These are phyloP conservation scores for Aleiodes testaceus DNA, from an alignment of 2,888 invertebrate genomes.

Conservation along the genomic window DNA sequence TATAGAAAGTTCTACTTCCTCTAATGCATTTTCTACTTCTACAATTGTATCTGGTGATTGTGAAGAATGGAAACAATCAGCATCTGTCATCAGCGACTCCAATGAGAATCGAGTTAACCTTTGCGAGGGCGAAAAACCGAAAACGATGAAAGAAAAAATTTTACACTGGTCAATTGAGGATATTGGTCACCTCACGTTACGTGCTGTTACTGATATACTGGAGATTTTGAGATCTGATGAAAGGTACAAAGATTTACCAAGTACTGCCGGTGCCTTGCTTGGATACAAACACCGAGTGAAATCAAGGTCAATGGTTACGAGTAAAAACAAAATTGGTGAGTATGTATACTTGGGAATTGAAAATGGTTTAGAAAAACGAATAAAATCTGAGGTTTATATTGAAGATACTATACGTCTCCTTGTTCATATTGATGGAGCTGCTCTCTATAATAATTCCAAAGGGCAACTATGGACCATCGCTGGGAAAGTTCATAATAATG, in stretches of 20 bases:
- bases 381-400: conserved; percentile 6
- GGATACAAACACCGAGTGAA: neutral
- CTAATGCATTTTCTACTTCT: too few relatives aligned
- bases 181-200: neutral
- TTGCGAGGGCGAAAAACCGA: too few relatives aligned
- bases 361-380: conserved; percentile 30
- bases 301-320: conserved; percentile 13
- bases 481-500: conserved; percentile 14
- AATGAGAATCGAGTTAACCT: too few relatives aligned
- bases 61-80: too few relatives aligned
- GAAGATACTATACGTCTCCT: conserved; percentile 31
- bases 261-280: neutral
- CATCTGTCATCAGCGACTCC: too few relatives aligned
- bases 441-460: conserved; percentile 40
- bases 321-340: conserved; percentile 25
- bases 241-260: neutral
- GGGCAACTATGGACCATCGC: conserved; percentile 45
- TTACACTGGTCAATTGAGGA: neutral
- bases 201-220: neutral
- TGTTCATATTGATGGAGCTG: conserved; percentile 41
- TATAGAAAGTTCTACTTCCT: too few relatives aligned
- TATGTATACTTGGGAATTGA: conserved; percentile 43
- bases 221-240: neutral
- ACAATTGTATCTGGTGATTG: too few relatives aligned
- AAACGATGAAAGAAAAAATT: too few relatives aligned